These are phyloP conservation scores for Odontothrips loti DNA, from an alignment of 2,888 invertebrate genomes.

Conservation along the genomic window DNA sequence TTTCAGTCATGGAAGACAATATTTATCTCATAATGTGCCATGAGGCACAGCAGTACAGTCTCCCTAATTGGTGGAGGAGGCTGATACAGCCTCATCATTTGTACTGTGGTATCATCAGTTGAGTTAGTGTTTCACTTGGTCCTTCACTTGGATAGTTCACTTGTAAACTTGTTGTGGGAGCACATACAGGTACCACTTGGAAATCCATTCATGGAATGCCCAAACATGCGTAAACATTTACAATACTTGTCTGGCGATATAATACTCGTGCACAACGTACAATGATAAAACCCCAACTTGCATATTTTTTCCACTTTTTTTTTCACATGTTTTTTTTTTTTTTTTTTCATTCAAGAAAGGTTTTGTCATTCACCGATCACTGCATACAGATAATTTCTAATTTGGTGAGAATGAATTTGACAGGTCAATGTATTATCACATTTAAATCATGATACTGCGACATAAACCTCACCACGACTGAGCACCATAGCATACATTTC, in stretches of 20 bases:
- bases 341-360: not conserved
- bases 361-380: not conserved
- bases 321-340: not conserved
- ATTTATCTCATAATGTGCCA: not conserved
- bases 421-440: not conserved
- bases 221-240: not conserved
- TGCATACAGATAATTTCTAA: not conserved
- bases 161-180: slow-evolving; percentile 8
- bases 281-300: not conserved
- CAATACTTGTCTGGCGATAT: not conserved
- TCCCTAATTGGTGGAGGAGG: slow-evolving; percentile 12
- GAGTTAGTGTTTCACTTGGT: slow-evolving; percentile 26
- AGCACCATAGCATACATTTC: not conserved
- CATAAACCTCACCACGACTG: not conserved
- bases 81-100: slow-evolving; percentile 11
- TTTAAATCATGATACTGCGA: not conserved
- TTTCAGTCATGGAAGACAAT: slow-evolving; percentile 18
- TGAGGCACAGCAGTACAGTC: slow-evolving; percentile 14
- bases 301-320: not conserved
- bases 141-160: slow-evolving; percentile 21
- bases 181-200: not conserved
- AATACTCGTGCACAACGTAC: not conserved
- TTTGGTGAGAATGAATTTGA: not conserved
- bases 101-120: slow-evolving; percentile 22
- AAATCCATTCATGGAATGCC: not conserved